phyloP scores from a whole-genome alignment of 2,113 vertebrate genomes.

The Myxocyprinus asiaticus region DNA sequence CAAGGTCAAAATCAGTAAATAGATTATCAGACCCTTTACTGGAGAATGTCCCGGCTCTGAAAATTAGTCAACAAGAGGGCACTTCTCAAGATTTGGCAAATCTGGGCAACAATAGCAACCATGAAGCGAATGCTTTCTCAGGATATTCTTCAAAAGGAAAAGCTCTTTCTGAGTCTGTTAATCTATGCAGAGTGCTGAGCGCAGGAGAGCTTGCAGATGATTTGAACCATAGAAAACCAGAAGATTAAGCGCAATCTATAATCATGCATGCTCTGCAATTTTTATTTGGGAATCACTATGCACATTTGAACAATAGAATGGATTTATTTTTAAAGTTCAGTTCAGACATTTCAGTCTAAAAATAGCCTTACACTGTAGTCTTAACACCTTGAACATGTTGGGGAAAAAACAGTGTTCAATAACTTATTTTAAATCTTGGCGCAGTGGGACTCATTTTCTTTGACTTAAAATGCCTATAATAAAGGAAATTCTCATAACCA shows the following conservation, averaged over 20 bases:
- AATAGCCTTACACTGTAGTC: not conserved
- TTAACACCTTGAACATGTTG: slow-evolving; percentile 2
- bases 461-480: slow-evolving; percentile 1
- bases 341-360: not conserved
- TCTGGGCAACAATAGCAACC: slow-evolving; percentile 43
- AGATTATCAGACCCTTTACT: slow-evolving; percentile 47
- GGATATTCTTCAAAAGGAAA: slow-evolving; percentile 49
- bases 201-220: slow-evolving; percentile 31
- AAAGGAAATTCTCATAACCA: slow-evolving; percentile 41
- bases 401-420: not conserved
- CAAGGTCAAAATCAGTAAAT: slow-evolving; percentile 52
- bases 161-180: slow-evolving; percentile 45
- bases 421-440: slow-evolving; percentile 8
- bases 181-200: slow-evolving; percentile 44
- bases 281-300: slow-evolving; percentile 36
- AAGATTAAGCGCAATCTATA: slow-evolving; percentile 42
- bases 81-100: slow-evolving; percentile 27
- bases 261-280: slow-evolving; percentile 43
- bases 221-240: slow-evolving; percentile 43
- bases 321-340: not conserved
- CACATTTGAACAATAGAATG: slow-evolving; percentile 17
- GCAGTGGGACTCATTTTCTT: not conserved
- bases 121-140: slow-evolving; percentile 50
- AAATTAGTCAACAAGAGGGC: slow-evolving; percentile 42
- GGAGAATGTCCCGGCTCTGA: slow-evolving; percentile 32